Conservation (phyloP, 2,797 vertebrate species). For the Rhadinocentrus ornatus region DNA sequence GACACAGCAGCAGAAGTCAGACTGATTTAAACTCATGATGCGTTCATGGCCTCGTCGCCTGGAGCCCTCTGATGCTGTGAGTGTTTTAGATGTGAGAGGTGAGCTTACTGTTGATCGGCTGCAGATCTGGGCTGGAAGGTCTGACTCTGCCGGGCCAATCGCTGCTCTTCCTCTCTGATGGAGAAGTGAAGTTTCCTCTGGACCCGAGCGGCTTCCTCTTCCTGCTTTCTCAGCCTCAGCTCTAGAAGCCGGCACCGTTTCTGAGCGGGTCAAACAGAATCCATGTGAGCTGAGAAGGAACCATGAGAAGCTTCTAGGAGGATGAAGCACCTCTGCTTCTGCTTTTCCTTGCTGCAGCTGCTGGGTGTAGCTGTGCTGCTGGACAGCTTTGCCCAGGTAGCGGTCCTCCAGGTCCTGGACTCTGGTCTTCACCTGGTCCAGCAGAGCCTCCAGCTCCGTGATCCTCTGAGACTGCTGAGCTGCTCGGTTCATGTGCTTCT, state of each 20-base stretch:
- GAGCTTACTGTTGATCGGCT: constrained; percentile 82
- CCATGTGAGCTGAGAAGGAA: too few relatives aligned
- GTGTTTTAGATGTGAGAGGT: background rate
- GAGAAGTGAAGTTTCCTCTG: constrained; percentile 82
- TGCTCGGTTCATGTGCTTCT: constrained; percentile 78
- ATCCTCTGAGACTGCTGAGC: constrained; percentile 81
- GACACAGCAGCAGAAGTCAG: background rate
- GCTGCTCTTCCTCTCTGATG: constrained; percentile 81
- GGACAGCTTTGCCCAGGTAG: constrained; percentile 81
- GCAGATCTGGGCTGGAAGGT: constrained; percentile 66
- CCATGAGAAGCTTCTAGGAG: too few relatives aligned
- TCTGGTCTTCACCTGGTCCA: constrained; percentile 85
- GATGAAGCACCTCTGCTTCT: constrained; percentile 55
- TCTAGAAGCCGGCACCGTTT: constrained; percentile 77
- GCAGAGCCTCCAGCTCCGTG: constrained; percentile 84
- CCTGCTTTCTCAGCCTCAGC: constrained; percentile 80
- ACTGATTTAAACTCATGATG: background rate
- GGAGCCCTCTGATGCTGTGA: too few relatives aligned
- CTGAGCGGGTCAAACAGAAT: constrained; percentile 56
- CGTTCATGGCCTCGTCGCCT: too few relatives aligned
- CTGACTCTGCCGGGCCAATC: constrained; percentile 76
- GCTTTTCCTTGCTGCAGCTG: constrained; percentile 83
- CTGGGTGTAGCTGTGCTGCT: constrained; percentile 80
- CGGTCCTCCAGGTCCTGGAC: constrained; percentile 89
- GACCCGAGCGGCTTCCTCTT: constrained; percentile 76